These are phyloP conservation scores for Drosophila nasuta DNA, from an alignment of 1,140 invertebrate species.

Conservation along the genomic window DNA sequence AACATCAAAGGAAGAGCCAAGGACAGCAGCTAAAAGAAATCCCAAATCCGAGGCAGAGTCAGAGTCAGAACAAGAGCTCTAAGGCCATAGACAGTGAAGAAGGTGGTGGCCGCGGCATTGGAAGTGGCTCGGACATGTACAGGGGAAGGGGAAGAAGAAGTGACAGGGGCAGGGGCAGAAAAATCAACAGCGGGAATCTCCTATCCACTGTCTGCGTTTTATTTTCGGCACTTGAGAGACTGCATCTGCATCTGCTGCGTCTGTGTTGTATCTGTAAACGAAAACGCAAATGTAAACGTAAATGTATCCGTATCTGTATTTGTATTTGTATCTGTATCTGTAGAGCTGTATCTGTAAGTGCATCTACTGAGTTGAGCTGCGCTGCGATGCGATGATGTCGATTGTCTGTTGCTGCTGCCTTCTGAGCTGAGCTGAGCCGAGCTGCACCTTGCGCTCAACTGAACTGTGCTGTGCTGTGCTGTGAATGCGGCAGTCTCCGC, in stretches of 20 bases:
- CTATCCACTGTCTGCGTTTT: slow-evolving; percentile 54
- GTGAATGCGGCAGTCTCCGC: neutral
- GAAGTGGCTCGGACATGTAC: neutral
- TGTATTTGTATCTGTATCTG: slow-evolving; percentile 19
- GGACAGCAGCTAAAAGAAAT: slow-evolving; percentile 13
- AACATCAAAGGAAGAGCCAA: slow-evolving; percentile 55
- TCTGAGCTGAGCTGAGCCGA: slow-evolving; percentile 36
- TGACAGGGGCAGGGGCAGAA: neutral
- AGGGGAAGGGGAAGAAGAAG: neutral
- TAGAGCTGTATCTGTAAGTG: slow-evolving; percentile 23
- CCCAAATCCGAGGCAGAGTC: neutral
- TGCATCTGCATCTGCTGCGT: slow-evolving; percentile 46
- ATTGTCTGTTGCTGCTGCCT: slow-evolving; percentile 40
- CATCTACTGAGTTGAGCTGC: slow-evolving; percentile 7
- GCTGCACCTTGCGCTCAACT: slow-evolving; percentile 57
- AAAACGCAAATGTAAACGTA: neutral
- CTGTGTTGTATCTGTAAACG: slow-evolving; percentile 30
- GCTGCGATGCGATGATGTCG: slow-evolving; percentile 19
- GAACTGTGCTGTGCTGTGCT: slow-evolving; percentile 3
- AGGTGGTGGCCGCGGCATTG: neutral
- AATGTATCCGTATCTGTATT: slow-evolving; percentile 1
- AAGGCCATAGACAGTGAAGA: neutral
- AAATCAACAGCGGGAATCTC: slow-evolving; percentile 41
- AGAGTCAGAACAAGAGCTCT: slow-evolving; percentile 4
- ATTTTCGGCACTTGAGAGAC: slow-evolving; percentile 69